Base-by-base conservation (phyloP, 2,113 vertebrate species). In the Chaetops frenatus region DNA sequence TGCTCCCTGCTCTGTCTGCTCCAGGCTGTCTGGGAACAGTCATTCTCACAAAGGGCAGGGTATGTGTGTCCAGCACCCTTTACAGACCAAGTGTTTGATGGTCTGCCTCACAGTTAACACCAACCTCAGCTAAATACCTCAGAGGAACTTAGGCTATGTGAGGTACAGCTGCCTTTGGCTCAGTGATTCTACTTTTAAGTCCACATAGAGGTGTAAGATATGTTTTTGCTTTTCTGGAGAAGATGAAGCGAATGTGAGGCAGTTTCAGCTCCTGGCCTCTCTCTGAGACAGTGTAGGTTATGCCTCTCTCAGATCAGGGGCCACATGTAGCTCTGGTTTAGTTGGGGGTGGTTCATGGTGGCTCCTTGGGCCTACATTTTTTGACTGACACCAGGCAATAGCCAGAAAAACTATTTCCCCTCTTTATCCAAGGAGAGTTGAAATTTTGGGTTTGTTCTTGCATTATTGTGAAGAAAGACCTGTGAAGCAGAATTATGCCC, bases 61-160 rank as follows among this genome's bases (percentile, higher is more conserved):
- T 17, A 3, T 0, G 0, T 54, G 56, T 61, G 48, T 24, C 69
- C 33, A 0, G 47, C 29, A 10, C 10, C 20, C 36, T 67, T 58
- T 72, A 23, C 5, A 65, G n/a, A 62, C n/a, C 11, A 2, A 12
- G 44, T 5, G 74, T 82, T 44, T 44, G 47, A 22, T 28, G 27
- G 29, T 86, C 45, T 92, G 62, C 42, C 10, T 33, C 2, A 10
- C 44, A 23, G 64, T 33, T 60, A 40, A 4, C 2, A 3, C 58
- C 73, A 33, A 50, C 42, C 35, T 72, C 36, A 81, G 73, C 47
- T 81, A 15, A 90, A 56, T 25, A 23, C 17, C 48, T 79, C 22
- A 13, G 51, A 76, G 66, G 8, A 73, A 51, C 38, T 80, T 35
- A 44, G 72, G 35, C 57, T 81, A 8, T 17, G 19, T 29, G 33